Base-by-base conservation (phyloP, 1,140 invertebrate genomes). In the Protaetia brevitarsis region DNA sequence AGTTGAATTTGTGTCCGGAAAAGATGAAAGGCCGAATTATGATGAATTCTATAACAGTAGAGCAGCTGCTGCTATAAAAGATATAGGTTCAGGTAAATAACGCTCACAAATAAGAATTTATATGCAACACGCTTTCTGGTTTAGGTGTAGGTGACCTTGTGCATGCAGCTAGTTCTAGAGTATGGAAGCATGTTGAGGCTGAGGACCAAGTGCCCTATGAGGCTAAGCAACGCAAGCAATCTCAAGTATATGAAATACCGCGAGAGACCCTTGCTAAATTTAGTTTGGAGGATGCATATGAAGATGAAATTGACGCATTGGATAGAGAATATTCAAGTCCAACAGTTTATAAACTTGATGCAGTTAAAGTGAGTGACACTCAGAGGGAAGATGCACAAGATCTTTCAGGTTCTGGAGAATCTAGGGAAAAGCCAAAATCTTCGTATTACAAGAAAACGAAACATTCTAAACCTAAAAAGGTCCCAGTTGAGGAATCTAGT, bases 381-480 rank as follows among this genome's bases (percentile, higher is more conserved):
- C 41, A 51, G 19, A 59, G 26, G n/a, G 57, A 59, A 6, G 29
- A 4, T 29, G 13, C 16, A 13, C 19, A 13, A 2, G 29, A 59
- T 29, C 6, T 10, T 29, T 11, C 10, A 27, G 13, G 13, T 29
- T 59, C 57, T n/a, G 11, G 29, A 4, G 57, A 59, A 5, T 29
- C 57, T 16, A 29, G 16, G 1, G 57, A 11, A 31, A 29, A 29
- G n/a, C 57, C n/a, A 26, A n/a, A 59, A 29, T 31, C 57, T 1
- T n/a, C 26, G 11, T 28, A 59, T n/a, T 29, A 59, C 13, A 19
- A 7, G 6, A 59, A 28, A 59, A 31, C 26, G 5, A 59, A 59
- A 28, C 26, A 31, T 21, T 28, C 11, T 5, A 68, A 68, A 61
- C 13, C 31, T n/a, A 37, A 62, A 36, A 56, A 65, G 26, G 30